Base-by-base conservation (phyloP, 2,888 invertebrate species). In the Agrochola lota region DNA sequence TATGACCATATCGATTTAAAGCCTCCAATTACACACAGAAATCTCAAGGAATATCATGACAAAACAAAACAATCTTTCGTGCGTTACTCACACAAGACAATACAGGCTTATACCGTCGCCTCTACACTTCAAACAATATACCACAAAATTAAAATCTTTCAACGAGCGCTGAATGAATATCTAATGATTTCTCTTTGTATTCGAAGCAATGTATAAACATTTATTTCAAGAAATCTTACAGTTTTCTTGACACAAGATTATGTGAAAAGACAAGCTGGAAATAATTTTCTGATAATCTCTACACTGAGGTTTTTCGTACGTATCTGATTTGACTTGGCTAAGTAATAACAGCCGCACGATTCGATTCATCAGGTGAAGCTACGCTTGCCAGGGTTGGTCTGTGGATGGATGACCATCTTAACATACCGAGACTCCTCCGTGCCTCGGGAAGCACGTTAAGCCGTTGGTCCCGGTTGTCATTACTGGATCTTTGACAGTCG, bases 81-180 rank as follows among this genome's bases (percentile, higher is more conserved):
- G 60, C 80, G 59, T 66, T 17, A 59, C 57, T 80, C 62, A 80
- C 60, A 84, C 70, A 72, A 70, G 64, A 67, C 66, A 69, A 72
- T 55, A 67, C 46, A 35, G 68, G 66, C 84, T 80, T 70, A 69
- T 80, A 11, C 35, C 64, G 30, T 67, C 76, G 72, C 62, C 59
- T 81, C 68, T 55, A 84, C 62, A 71, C 64, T 71, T 71, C 81
- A 85, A 83, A 83, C 85, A 81, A 85, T 85, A 67, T 49, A 8
- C 71, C 55, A 17, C 63, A 71, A 81, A 81, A 80, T 83, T 73
- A 81, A 73, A 85, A 63, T 83, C n/a, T 83, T 81, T 76, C 73
- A 72, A 43, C 63, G 43, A 11, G 26, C 60, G 43, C 59, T 23
- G 67, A 71, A 67, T 80, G 67, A 83, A 85, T 76, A 76, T 57